A percentile compares a stretch with the other conserved stretches of the same genome.
Conservation (phyloP, 2,888 invertebrate genomes). For the Brachypalpus laphriformis region DNA sequence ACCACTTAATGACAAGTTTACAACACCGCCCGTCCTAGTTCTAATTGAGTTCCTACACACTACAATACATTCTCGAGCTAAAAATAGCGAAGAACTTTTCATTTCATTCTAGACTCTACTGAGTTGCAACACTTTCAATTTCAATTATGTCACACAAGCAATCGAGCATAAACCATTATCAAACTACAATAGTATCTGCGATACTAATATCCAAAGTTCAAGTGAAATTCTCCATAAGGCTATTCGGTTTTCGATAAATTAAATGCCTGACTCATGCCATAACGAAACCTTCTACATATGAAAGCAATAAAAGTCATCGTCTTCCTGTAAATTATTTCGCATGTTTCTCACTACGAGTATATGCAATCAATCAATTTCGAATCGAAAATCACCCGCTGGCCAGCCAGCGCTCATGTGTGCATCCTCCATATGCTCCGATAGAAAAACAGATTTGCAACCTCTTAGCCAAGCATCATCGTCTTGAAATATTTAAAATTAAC, state of each 20-base stretch:
- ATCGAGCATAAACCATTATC: background rate
- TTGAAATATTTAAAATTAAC: slow-evolving; percentile 12
- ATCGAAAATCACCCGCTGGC: slow-evolving; percentile 4
- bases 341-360: background rate
- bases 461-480: background rate
- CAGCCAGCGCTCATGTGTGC: background rate
- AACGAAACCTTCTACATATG: background rate
- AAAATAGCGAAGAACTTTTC: slow-evolving; percentile 2
- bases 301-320: background rate
- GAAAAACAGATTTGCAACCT: background rate
- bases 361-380: slow-evolving; percentile 5
- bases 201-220: slow-evolving; percentile 17
- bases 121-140: background rate
- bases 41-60: too few species aligned
- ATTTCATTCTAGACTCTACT: background rate
- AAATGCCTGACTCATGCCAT: slow-evolving; percentile 4
- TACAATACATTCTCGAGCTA: background rate
- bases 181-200: background rate
- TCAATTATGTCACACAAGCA: background rate
- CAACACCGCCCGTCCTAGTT: background rate
- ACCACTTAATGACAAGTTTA: too few species aligned
- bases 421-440: background rate
- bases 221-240: background rate
- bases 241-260: background rate
- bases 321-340: background rate